Evolutionary conservation across 2,888 invertebrate genomes (phyloP), one percentile per base, ranked within the genome.

Genomic region (Tetrapedia diversipes): DNA sequence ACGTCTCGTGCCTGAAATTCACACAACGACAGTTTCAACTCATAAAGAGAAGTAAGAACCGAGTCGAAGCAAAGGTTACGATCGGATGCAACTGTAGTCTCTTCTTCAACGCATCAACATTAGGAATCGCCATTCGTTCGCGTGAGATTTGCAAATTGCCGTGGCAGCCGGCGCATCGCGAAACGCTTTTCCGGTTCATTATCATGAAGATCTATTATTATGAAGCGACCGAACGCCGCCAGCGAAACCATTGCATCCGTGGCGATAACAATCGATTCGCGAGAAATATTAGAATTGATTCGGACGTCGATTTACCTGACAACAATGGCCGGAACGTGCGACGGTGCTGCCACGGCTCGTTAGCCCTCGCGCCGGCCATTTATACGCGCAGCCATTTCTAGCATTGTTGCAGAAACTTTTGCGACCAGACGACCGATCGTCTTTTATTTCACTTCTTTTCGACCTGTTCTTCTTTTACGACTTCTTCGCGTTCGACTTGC

Each of bases 201-300:
- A 77, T 78, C 78, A 49, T 29, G 67, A n/a, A 66, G 70, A 77
- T 78, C 78, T 78, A 70, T 78, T 70, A 77, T 77, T 67, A 77
- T 34, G 70, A 76, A 51, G 29, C 54, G 37, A 22, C 34, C 32
- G 22, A 57, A 59, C 54, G 67, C 57, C 49, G 61, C 60, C 37
- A 24, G 59, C 43, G 47, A 19, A 56, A 60, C 54, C 64, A 59
- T 68, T 53, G 41, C 76, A 16, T 43, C 43, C 43, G 24, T 47
- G 53, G 53, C 67, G 76, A 69, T 72, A 66, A 67, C 68, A 80
- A 80, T 80, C 80, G 68, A 77, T 80, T 68, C 72, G 43, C 67
- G 71, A 77, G 77, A 80, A 77, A 77, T 79, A 79, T 76, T 76
- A 60, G 72, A 79, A 81, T 79, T 69, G 72, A 79, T 79, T 79